A percentile compares a stretch with the other conserved stretches of the same genome.
phyloP scores from a whole-genome alignment of 2,113 vertebrate species.

The Pristiophorus japonicus region DNA sequence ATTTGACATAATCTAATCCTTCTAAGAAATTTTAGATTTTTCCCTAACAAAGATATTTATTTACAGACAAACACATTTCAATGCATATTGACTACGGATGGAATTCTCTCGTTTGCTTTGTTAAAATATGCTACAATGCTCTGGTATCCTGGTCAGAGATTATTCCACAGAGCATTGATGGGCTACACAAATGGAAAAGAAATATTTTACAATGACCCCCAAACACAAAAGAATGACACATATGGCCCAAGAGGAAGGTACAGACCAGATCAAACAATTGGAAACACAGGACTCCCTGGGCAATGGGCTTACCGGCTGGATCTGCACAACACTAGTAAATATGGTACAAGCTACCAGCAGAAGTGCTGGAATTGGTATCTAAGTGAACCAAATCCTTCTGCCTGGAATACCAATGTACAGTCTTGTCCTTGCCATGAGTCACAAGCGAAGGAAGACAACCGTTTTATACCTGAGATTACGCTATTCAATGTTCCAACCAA shows the following conservation, averaged over 20 bases:
- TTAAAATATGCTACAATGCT: slow-evolving; percentile 61
- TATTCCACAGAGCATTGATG: slow-evolving; percentile 55
- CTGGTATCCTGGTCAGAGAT: slow-evolving; percentile 63
- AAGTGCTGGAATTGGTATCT: slow-evolving; percentile 60
- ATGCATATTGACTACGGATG: slow-evolving; percentile 65
- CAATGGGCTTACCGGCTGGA: slow-evolving; percentile 61
- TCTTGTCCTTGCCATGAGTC: slow-evolving; percentile 60
- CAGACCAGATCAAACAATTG: slow-evolving; percentile 57
- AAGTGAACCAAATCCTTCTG: slow-evolving; percentile 52
- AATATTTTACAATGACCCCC: slow-evolving; percentile 52
- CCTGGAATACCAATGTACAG: slow-evolving; percentile 51
- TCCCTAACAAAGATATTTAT: slow-evolving; percentile 2
- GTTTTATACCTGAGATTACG: slow-evolving; percentile 53
- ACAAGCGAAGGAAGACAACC: slow-evolving; percentile 58
- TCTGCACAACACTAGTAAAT: slow-evolving; percentile 31
- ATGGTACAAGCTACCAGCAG: slow-evolving; percentile 44
- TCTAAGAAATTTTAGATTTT: neutral
- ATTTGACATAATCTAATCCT: neutral
- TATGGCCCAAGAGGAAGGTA: slow-evolving; percentile 60
- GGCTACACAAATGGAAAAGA: slow-evolving; percentile 62
- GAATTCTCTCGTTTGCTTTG: slow-evolving; percentile 60
- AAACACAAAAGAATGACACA: slow-evolving; percentile 50
- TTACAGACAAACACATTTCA: slow-evolving; percentile 69
- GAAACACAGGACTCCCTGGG: slow-evolving; percentile 55
- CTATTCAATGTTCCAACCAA: slow-evolving; percentile 46